Evolutionary conservation across 2,113 vertebrate species (phyloP), one percentile per base, ranked within the genome.

Genomic region (Alouatta palliata): DNA sequence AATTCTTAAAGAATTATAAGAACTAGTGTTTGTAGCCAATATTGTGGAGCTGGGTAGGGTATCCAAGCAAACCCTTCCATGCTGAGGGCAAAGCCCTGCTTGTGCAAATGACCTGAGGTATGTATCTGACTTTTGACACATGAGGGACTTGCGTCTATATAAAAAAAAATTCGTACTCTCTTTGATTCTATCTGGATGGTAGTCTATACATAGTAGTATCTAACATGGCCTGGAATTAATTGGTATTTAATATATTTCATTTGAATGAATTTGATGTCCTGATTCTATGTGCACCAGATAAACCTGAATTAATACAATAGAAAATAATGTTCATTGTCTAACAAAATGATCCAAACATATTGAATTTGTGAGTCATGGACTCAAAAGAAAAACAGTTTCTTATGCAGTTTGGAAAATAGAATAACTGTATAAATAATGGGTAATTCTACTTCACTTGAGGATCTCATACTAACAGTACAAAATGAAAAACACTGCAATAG

Each of bases 281-380:
- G 13, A 58, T 71, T 94, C 76, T 96, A 73, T 49, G 49, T 90
- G 87, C 85, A 87, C 45, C 64, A 87, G 80, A 97, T 92, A 96
- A 73, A 94, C 81, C 61, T 93, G 84, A 92, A 77, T 30, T 76
- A 76, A 76, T 68, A 96, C 30, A 92, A 91, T 49, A 97, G 80
- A 96, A 96, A 96, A 81, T 52, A 25, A 87, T 96, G 45, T 75
- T 64, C 35, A 80, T 9, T 30, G 85, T 92, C 32, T 87, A 81
- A 96, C 52, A 87, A 96, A 96, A 93, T 92, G 56, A 95, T 97
- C 76, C 84, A 87, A 93, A 94, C 83, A 97, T 87, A 95, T 30
- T 96, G 94, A 97, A 84, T 92, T 94, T 92, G 84, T 97, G 95
- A 98, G 96, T 92, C 64, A 97, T 45, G 83, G 90, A 92, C 70